Evolutionary conservation across 1,140 invertebrate species (phyloP).

Genomic region (Chionoecetes opilio): DNA sequence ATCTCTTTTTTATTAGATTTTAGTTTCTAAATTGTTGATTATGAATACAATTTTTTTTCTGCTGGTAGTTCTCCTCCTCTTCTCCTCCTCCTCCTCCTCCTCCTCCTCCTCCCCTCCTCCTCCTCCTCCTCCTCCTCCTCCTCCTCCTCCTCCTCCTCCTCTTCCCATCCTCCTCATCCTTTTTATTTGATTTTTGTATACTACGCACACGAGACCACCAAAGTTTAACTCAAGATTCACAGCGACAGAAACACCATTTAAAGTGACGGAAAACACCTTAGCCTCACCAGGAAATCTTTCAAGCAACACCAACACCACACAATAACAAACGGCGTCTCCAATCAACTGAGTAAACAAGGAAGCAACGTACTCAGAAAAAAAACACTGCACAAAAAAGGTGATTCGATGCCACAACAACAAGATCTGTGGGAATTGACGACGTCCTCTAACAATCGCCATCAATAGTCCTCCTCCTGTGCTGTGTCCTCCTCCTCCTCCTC

Average conservation of each 20-base stretch:
- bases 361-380: not conserved
- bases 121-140: not conserved
- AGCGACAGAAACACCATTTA: not conserved
- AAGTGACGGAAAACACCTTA: not conserved
- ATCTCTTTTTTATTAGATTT: too few species aligned
- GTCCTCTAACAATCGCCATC: not conserved
- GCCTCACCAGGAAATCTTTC: not conserved
- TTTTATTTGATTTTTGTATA: too few species aligned
- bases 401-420: not conserved
- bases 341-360: not conserved
- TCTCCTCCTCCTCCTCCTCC: not conserved
- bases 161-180: not conserved
- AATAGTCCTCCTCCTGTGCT: not conserved
- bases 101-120: not conserved
- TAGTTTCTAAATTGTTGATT: too few species aligned
- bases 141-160: not conserved
- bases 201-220: not conserved
- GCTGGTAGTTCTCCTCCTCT: not conserved
- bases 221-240: not conserved
- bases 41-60: too few species aligned
- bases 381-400: not conserved
- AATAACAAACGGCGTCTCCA: not conserved
- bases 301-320: not conserved
- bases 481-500: not conserved
- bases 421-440: not conserved